These are phyloP conservation scores for Lasiurus borealis DNA, from an alignment of 2,113 vertebrate species.

Conservation along the genomic window DNA sequence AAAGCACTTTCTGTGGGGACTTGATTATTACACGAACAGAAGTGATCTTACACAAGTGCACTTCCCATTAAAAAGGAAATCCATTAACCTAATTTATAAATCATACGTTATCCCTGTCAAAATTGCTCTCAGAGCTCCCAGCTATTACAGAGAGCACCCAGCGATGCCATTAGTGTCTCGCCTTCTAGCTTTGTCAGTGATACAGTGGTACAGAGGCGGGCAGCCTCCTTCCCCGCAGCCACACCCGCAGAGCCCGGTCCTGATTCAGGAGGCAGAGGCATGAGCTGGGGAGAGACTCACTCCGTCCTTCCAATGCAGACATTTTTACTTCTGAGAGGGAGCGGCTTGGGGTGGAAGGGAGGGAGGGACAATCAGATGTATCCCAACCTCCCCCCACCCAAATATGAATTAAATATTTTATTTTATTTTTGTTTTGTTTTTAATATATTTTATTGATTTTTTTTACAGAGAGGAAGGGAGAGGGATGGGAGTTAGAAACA, in stretches of 20 bases:
- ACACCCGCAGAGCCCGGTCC: neutral
- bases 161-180: neutral
- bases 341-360: fast-evolving
- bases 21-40: neutral
- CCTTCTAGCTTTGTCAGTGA: neutral
- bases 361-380: neutral
- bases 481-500: no score
- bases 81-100: conserved; percentile 69
- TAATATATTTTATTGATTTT: no score
- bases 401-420: neutral
- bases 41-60: neutral
- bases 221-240: neutral
- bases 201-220: neutral
- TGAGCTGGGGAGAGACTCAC: neutral
- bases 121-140: conserved; percentile 64
- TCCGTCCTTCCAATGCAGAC: neutral
- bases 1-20: neutral
- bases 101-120: conserved; percentile 35
- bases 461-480: no score
- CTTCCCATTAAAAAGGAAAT: conserved; percentile 38
- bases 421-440: neutral
- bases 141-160: neutral
- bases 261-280: neutral
- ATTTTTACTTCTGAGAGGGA: neutral
- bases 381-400: neutral